Evolutionary conservation across 2,888 invertebrate genomes (phyloP).

Genomic region (Orgyia antiqua): DNA sequence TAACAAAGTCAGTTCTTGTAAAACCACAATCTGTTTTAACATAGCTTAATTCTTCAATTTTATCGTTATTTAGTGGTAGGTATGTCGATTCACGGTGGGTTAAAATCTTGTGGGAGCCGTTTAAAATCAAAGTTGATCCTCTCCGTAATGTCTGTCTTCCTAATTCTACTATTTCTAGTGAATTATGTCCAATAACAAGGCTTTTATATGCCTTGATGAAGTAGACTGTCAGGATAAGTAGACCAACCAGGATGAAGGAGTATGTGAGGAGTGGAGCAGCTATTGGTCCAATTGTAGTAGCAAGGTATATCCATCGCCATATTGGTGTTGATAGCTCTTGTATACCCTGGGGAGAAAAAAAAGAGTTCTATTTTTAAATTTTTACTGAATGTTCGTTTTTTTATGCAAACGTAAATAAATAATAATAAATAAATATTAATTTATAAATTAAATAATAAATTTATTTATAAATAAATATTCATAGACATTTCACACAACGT

Average conservation of each 20-base stretch:
- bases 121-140: conserved; percentile 79
- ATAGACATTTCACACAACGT: no score
- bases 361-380: background rate
- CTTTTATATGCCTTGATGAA: conserved; percentile 87
- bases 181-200: conserved; percentile 82
- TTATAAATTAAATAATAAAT: no score
- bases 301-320: conserved; percentile 87
- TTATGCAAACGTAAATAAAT: background rate
- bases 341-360: conserved; percentile 79
- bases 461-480: no score
- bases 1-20: conserved; percentile 50
- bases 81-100: conserved; percentile 75
- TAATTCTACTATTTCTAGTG: conserved; percentile 86
- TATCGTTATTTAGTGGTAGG: conserved; percentile 36
- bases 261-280: conserved; percentile 84
- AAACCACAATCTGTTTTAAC: conserved; percentile 35
- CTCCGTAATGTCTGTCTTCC: conserved; percentile 84
- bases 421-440: background rate
- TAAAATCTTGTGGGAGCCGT: conserved; percentile 77
- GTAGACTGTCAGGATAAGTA: conserved; percentile 80
- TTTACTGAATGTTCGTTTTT: background rate
- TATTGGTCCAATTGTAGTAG: conserved; percentile 86
- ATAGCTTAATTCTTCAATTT: conserved; percentile 40
- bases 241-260: conserved; percentile 83
- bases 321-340: conserved; percentile 89